Evolutionary conservation across 1,140 invertebrate genomes (phyloP).

Genomic region (Lerema accius): DNA sequence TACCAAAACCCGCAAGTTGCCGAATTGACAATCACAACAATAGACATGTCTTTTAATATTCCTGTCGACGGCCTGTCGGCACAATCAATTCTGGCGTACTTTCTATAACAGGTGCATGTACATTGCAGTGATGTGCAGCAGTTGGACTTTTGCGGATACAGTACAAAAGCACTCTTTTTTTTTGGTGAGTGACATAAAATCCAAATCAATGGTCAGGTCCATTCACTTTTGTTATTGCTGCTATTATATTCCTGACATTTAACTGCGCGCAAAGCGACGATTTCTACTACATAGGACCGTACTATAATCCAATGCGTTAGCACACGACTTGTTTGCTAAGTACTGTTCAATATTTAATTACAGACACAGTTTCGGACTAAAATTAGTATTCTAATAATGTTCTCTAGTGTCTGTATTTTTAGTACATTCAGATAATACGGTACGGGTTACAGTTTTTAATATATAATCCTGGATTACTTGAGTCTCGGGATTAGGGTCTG

Average conservation of each 20-base stretch:
- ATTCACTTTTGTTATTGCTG: conserved; percentile 74
- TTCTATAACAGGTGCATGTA: conserved; percentile 49
- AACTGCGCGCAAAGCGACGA: conserved; percentile 49
- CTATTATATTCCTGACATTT: conserved; percentile 61
- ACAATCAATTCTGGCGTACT: conserved; percentile 60
- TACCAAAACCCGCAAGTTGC: conserved; percentile 17
- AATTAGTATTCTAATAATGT: too few species aligned
- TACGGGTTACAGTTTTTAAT: too few species aligned
- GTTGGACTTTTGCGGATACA: conserved; percentile 66
- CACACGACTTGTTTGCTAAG: conserved; percentile 36
- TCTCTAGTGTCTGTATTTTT: too few species aligned
- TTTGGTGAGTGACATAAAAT: conserved; percentile 66
- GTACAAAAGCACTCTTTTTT: conserved; percentile 72
- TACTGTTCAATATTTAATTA: too few species aligned
- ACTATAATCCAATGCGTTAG: conserved; percentile 44
- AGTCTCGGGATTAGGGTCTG: conserved; percentile 25
- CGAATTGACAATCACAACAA: conserved; percentile 47
- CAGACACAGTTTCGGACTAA: too few species aligned
- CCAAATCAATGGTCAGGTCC: conserved; percentile 77
- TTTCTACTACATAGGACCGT: conserved; percentile 51
- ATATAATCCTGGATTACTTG: too few species aligned
- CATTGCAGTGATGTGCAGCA: conserved; percentile 58
- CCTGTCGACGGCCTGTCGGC: conserved; percentile 51
- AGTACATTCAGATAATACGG: too few species aligned
- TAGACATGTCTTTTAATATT: conserved; percentile 69